Conservation (phyloP, 2,113 vertebrate species). For the Centrocercus urophasianus region DNA sequence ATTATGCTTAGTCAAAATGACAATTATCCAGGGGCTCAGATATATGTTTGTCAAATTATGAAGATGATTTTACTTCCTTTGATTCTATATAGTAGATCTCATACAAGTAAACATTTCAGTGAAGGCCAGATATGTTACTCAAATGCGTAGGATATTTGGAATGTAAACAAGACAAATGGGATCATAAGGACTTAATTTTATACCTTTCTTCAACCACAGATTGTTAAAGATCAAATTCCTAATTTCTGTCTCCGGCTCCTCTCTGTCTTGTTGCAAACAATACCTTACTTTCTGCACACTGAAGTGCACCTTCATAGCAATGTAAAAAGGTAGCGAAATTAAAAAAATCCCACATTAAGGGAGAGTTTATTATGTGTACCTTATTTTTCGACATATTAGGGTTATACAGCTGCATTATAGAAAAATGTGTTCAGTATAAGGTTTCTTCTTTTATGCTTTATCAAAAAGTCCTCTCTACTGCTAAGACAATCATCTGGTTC, state of each 20-base stretch:
- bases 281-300: not conserved
- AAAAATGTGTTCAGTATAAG: not conserved
- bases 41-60: not conserved
- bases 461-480: not conserved
- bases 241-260: not conserved
- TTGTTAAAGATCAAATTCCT: not conserved
- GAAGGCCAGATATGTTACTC: not conserved
- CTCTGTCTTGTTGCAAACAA: not conserved
- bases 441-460: not conserved
- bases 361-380: not conserved
- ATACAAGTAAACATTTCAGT: not conserved
- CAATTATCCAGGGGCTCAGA: not conserved
- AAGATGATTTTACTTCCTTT: not conserved
- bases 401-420: not conserved
- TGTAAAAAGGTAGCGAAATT: not conserved
- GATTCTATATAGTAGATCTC: not conserved
- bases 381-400: not conserved
- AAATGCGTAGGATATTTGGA: not conserved
- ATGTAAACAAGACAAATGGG: not conserved
- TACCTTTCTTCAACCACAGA: not conserved
- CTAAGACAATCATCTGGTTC: not conserved
- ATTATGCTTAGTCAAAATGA: not conserved
- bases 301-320: not conserved
- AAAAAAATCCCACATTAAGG: not conserved
- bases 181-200: not conserved